Base-by-base conservation (phyloP, 2,888 invertebrate species). In the Atethmia centrago region DNA sequence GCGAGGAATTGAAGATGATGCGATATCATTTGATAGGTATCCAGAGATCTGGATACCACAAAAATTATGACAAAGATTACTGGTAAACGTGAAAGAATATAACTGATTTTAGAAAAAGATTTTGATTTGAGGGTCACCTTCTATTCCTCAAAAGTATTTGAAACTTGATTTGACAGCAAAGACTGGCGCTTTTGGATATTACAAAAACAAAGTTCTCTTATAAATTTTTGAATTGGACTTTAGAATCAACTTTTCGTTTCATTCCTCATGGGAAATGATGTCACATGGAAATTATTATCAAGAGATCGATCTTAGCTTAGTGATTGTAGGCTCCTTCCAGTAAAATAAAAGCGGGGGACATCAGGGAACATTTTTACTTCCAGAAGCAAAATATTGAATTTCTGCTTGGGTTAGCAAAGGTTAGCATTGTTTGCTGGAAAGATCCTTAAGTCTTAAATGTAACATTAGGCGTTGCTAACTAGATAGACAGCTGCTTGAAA, bases 161-260 rank as follows among this genome's bases (percentile, higher is more conserved):
- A 64, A 64, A 64, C 83, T 87, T 86, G 85, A 90, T 88, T 91
- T 88, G 85, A 92, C 89, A 90, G 90, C 83, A 93, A 94, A 93
- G 88, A 94, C 95, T 96, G 95, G 96, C 89, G 96, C 96, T 96
- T 95, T 96, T 96, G 96, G 96, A 96, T 96, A 95, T 95, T 90
- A 91, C 84, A 90, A 90, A 63, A 89, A 78, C 78, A 86, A 88
- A 89, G 84, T 90, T 86, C 66, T 77, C 86, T 84, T 63, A 31
- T 80, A 84, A 86, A 87, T 87, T 87, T 87, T 85, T 86, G 81
- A 88, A 89, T 89, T 92, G 93, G 92, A 90, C 87, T 90, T 82
- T 82, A 88, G 88, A 90, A 92, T 94, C 87, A 91, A 93, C 89
- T 95, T 96, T 96, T 96, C 96, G 96, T 96, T 96, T 96, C 96